Percentiles rank a stretch among this genome's conserved stretches.
These are phyloP conservation scores for Brachypteracias leptosomus DNA, from an alignment of 2,113 vertebrate genomes.

Conservation along the genomic window DNA sequence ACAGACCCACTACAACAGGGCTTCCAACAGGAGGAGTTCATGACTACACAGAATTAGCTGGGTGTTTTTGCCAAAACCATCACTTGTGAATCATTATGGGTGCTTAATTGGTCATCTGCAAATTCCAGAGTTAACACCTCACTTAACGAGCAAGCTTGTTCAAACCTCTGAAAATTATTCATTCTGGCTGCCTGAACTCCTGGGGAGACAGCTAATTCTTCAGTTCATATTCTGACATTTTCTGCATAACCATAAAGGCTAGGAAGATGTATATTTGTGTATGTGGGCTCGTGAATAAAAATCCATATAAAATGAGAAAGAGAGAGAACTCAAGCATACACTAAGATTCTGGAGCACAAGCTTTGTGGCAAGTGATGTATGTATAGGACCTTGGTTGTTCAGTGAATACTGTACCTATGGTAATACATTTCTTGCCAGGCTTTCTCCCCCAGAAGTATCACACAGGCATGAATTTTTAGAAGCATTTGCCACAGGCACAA, in stretches of 20 bases:
- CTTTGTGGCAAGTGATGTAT: not conserved
- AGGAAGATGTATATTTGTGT: not conserved
- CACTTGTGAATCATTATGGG: not conserved
- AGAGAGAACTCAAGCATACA: not conserved
- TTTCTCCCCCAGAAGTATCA: not conserved
- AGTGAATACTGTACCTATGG: not conserved
- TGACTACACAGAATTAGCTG: conserved; percentile 1
- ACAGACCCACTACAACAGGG: too few relatives aligned
- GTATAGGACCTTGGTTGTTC: not conserved
- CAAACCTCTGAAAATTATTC: conserved; percentile 10
- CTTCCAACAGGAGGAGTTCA: not conserved
- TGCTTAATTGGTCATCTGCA: conserved; percentile 36
- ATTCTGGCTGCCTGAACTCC: not conserved
- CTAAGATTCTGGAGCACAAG: not conserved
- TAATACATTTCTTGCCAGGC: not conserved
- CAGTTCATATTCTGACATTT: conserved; percentile 23
- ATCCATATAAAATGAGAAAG: not conserved
- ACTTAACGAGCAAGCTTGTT: conserved; percentile 20
- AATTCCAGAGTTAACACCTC: conserved; percentile 33
- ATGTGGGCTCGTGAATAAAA: conserved; percentile 16
- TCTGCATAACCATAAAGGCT: not conserved
- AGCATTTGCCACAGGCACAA: not conserved
- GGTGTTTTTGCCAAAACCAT: conserved; percentile 5
- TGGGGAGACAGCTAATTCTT: conserved; percentile 10
- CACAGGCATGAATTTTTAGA: not conserved